Conservation (phyloP, 1,140 invertebrate genomes). For the Pogonomyrmex barbatus region DNA sequence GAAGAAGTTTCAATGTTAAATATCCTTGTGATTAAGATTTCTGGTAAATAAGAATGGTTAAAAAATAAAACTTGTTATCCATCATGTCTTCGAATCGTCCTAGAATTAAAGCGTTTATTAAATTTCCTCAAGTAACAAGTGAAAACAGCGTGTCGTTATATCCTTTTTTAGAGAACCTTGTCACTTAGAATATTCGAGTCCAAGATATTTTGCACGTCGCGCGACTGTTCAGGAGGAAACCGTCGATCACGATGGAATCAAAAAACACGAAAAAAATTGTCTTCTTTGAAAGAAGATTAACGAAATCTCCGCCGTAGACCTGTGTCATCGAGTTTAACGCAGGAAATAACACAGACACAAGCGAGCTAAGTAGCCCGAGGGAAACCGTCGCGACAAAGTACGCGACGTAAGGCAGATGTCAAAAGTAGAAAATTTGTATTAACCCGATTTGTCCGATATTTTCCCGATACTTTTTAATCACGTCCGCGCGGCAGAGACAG, state of each 20-base stretch:
- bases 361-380: not conserved
- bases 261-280: not conserved
- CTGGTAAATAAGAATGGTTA: not conserved
- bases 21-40: not conserved
- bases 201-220: not conserved
- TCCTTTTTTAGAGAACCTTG: not conserved
- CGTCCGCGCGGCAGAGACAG: slow-evolving; percentile 23
- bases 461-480: slow-evolving; percentile 59
- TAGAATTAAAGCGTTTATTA: slow-evolving; percentile 24
- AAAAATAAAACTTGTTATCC: slow-evolving; percentile 10
- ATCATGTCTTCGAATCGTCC: not conserved
- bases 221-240: not conserved
- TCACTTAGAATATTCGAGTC: not conserved
- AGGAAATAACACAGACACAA: slow-evolving; percentile 37
- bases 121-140: slow-evolving; percentile 30
- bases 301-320: not conserved
- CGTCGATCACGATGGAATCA: not conserved
- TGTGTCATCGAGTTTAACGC: slow-evolving; percentile 4
- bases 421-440: slow-evolving; percentile 45
- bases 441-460: slow-evolving; percentile 46
- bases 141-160: not conserved
- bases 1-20: slow-evolving; percentile 11
- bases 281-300: not conserved
- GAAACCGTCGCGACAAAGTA: slow-evolving; percentile 8
- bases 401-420: slow-evolving; percentile 21